Evolutionary conservation across 2,113 vertebrate genomes (phyloP), one percentile per base, ranked within the genome.

Genomic region (Smithornis capensis): DNA sequence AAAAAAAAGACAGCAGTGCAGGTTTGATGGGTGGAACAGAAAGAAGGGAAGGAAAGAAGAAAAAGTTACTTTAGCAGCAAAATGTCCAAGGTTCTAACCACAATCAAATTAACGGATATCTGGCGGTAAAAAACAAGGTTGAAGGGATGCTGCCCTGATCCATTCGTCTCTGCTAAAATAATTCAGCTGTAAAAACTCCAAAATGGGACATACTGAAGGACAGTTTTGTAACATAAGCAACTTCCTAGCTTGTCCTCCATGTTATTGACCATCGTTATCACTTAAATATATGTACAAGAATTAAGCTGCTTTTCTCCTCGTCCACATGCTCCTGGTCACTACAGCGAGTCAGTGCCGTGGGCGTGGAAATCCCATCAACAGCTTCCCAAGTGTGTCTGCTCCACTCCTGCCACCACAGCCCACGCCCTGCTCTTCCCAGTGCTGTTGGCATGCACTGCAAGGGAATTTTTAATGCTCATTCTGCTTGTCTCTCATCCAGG

Each of bases 401-500:
- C 52, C 19, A 4, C 62, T 45, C 28, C 35, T 17, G 59, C 90
- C 42, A 71, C 7, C 12, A 5, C n/a, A 89, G 42, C 19, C 67
- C 86, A 81, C 31, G 67, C 93, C 42, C 71, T 19, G 94, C 18
- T 57, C 60, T 91, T 90, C 96, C 76, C 59, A 22, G 5, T 6
- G 68, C 47, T 52, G 81, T 14, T 4, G 91, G 96, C 83, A 25
- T 89, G 94, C 80, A 69, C 89, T 87, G 96, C 92, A 42, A 70
- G 91, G 96, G 63, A 38, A 40, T 27, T 65, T 24, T 92, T 93
- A 98, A 64, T 98, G 98, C 7, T 99, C 98, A 8, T 99, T 98
- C 92, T 98, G 99, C 95, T 99, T 99, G 97, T 99, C 99, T 96
- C 98, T 98, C 99, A 99, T 99, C 99, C 99, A 99, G 47, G 98